A percentile compares a stretch with the other conserved stretches of the same genome.
phyloP scores from a whole-genome alignment of 2,113 vertebrate genomes.

The human (Homo sapiens) region DNA sequence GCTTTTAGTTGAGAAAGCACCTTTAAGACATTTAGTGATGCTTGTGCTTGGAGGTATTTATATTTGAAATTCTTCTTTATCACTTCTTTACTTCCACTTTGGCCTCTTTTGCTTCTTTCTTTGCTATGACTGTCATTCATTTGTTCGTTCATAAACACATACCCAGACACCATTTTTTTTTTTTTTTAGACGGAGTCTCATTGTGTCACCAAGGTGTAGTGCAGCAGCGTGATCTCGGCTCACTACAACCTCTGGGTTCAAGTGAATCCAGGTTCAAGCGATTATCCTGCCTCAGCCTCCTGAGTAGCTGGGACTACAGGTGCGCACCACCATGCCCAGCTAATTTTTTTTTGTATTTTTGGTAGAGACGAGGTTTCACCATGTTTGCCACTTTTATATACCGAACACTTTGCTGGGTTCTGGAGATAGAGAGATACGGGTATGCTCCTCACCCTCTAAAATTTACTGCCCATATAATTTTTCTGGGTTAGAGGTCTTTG shows the following conservation, averaged over 20 bases:
- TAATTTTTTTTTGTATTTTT: too few relatives aligned
- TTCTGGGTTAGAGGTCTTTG: background rate
- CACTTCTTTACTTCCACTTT: background rate
- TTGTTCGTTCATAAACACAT: background rate
- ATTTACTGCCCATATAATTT: background rate
- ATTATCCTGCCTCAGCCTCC: too few relatives aligned
- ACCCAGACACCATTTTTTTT: background rate
- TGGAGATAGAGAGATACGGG: background rate
- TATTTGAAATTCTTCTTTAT: background rate
- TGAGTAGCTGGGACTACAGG: too few relatives aligned
- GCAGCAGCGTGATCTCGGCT: too few relatives aligned
- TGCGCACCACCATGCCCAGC: too few relatives aligned
- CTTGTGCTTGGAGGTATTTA: background rate
- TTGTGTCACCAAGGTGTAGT: too few relatives aligned
- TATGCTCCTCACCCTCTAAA: background rate
- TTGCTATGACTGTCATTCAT: background rate
- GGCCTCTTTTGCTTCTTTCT: background rate
- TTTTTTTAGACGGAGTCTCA: too few relatives aligned
- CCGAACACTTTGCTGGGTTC: background rate
- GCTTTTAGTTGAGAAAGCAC: background rate
- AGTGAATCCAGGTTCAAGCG: too few relatives aligned
- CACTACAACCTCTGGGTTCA: too few relatives aligned
- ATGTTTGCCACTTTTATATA: background rate
- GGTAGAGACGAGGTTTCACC: too few relatives aligned
- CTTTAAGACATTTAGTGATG: conserved; percentile 11